Conservation (phyloP, 2,797 vertebrate species). For the Enteromius fasciolatus region DNA sequence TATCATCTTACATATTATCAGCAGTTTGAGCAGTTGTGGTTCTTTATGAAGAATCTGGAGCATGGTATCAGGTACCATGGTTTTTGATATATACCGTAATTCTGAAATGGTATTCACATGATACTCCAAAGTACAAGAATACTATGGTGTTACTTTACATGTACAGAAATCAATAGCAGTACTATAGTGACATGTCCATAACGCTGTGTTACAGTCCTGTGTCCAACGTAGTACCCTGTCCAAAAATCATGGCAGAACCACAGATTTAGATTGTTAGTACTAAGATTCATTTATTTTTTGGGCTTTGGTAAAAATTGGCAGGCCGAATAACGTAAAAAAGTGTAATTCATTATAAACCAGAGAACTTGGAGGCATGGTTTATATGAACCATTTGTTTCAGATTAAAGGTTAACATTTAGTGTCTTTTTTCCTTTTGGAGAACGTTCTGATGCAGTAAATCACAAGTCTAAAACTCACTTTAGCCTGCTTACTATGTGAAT, state of each 20-base stretch:
- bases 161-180: not conserved
- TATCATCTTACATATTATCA: constrained; percentile 1
- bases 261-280: not conserved
- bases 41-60: not conserved
- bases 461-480: constrained; percentile 13
- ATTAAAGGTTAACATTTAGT: constrained; percentile 21
- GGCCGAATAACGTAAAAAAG: constrained; percentile 12
- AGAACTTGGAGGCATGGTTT: constrained; percentile 25
- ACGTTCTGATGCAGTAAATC: constrained; percentile 13
- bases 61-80: not conserved
- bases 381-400: constrained; percentile 24
- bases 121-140: not conserved
- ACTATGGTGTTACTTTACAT: not conserved
- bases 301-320: constrained; percentile 25
- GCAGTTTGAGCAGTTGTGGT: not conserved
- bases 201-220: not conserved
- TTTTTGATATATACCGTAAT: not conserved
- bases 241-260: not conserved
- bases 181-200: not conserved
- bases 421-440: constrained; percentile 9
- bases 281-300: not conserved
- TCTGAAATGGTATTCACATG: not conserved
- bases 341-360: constrained; percentile 25
- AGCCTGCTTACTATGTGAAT: constrained; percentile 10
- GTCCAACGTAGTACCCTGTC: not conserved